Percentiles rank a stretch among this genome's conserved stretches.
Conservation (phyloP, 2,888 invertebrate genomes). For the Zaprionus obscuricornis region DNA sequence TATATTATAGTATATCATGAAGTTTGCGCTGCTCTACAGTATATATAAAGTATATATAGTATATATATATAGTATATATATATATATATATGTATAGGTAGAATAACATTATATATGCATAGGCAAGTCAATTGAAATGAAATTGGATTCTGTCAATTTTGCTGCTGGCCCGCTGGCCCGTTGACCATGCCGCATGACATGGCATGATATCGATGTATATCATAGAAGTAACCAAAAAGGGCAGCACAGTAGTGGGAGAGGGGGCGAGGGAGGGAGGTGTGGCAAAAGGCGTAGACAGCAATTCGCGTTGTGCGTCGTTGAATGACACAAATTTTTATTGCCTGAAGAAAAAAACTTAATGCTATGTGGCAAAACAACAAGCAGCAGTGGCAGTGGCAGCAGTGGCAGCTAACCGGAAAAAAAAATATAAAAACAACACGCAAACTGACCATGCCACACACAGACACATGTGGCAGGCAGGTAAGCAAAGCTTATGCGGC, state of each 20-base stretch:
- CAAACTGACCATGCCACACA: constrained; percentile 28
- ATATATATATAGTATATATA: too few relatives aligned
- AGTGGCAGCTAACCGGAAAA: too few relatives aligned
- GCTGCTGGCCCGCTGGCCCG: too few relatives aligned
- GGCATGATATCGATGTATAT: constrained; percentile 27
- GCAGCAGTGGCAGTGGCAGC: too few relatives aligned
- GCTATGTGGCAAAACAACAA: constrained; percentile 52
- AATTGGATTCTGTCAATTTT: constrained; percentile 79
- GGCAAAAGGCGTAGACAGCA: too few relatives aligned
- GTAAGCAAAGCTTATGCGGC: constrained; percentile 19
- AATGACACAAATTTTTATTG: constrained; percentile 77
- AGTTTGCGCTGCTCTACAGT: too few relatives aligned
- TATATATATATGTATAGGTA: too few relatives aligned
- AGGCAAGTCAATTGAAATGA: constrained; percentile 77
- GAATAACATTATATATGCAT: constrained; percentile 73
- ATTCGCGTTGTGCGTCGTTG: constrained; percentile 52
- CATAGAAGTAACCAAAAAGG: not conserved
- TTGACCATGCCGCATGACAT: constrained; percentile 23
- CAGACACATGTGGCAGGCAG: constrained; percentile 6
- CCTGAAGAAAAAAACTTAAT: constrained; percentile 57
- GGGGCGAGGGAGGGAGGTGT: not conserved
- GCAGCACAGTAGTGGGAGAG: not conserved
- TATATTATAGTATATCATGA: too few relatives aligned
- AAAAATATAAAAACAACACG: constrained; percentile 37
- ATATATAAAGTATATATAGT: too few relatives aligned